A percentile compares a stretch with the other conserved stretches of the same genome.
Conservation (phyloP, 1,140 invertebrate genomes). For the Bombus confusus region DNA sequence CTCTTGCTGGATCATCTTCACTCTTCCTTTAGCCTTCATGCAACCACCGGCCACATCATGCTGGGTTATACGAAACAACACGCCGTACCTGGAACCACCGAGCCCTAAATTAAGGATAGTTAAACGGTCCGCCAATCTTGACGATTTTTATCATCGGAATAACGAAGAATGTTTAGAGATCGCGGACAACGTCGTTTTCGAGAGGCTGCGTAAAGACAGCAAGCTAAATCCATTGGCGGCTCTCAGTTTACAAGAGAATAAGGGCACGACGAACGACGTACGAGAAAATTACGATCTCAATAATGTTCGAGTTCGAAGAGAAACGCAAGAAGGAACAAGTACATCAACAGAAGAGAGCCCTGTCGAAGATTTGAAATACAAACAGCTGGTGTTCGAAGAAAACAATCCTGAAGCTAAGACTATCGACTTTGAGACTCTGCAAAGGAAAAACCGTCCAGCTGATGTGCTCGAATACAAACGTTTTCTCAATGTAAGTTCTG, state of each 20-base stretch:
- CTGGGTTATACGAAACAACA: conserved; percentile 88
- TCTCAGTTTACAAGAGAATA: neutral
- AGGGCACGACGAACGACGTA: neutral
- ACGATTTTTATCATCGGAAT: conserved; percentile 56
- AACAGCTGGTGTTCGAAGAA: conserved; percentile 46
- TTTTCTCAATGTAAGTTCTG: conserved; percentile 69
- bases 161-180: conserved; percentile 72
- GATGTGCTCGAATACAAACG: conserved; percentile 74
- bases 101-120: conserved; percentile 73
- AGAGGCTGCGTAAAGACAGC: conserved; percentile 69
- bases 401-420: conserved; percentile 56
- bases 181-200: conserved; percentile 77
- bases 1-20: conserved; percentile 98
- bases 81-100: conserved; percentile 79
- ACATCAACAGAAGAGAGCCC: conserved; percentile 38
- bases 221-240: conserved; percentile 7
- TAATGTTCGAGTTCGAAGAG: conserved; percentile 59
- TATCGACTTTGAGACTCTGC: conserved; percentile 69
- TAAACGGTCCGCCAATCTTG: conserved; percentile 69
- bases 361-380: conserved; percentile 42
- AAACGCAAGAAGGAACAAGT: neutral
- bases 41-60: conserved; percentile 96
- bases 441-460: conserved; percentile 71
- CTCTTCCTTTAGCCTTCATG: conserved; percentile 96
- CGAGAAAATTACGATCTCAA: conserved; percentile 12